phyloP scores from a whole-genome alignment of 2,888 invertebrate genomes.

The Brachyptera putata region DNA sequence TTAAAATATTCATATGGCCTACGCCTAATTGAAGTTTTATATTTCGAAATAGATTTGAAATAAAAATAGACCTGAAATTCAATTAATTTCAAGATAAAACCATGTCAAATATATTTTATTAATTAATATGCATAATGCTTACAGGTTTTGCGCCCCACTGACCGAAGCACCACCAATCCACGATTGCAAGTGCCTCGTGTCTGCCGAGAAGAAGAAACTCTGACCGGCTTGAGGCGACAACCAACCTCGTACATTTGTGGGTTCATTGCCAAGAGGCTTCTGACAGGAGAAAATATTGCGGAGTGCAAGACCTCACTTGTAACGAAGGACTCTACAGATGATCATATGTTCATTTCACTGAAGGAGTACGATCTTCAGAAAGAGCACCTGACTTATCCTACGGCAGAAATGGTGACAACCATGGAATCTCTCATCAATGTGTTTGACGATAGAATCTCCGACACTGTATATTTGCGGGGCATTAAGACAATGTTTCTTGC shows the following conservation, averaged over 20 bases:
- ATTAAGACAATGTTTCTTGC: background rate
- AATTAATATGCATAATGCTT: background rate
- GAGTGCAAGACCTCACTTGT: background rate
- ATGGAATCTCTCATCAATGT: background rate
- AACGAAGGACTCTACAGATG: background rate
- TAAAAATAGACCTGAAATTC: background rate
- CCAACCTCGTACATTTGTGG: background rate
- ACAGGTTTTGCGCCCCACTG: background rate
- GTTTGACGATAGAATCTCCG: background rate
- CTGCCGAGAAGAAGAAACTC: background rate
- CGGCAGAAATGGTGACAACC: background rate
- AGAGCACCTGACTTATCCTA: background rate
- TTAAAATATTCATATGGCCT: too few relatives aligned
- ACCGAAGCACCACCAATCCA: background rate
- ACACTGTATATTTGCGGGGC: background rate
- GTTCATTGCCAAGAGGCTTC: background rate
- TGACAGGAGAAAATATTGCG: background rate
- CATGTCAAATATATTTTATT: background rate
- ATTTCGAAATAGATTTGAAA: background rate
- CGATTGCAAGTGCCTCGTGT: background rate
- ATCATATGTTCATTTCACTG: background rate
- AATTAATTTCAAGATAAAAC: background rate
- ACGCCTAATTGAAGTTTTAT: too few relatives aligned
- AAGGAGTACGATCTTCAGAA: background rate
- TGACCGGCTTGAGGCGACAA: background rate